phyloP scores from a whole-genome alignment of 2,888 invertebrate genomes.

The Drosophila vallismaia region DNA sequence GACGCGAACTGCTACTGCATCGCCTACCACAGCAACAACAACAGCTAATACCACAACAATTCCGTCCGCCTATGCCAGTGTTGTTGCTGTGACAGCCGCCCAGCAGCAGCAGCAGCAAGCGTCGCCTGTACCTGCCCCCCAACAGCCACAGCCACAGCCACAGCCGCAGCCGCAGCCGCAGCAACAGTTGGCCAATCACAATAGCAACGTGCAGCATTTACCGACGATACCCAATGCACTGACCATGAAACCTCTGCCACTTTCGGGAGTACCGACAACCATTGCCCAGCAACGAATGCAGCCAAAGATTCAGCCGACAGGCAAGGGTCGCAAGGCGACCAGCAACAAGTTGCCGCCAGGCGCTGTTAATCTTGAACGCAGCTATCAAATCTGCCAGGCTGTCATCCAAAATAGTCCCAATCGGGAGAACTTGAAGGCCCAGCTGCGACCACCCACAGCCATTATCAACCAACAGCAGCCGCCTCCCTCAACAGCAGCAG shows the following conservation, averaged over 20 bases:
- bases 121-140: conserved; percentile 43
- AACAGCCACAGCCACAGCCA: conserved; percentile 29
- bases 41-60: conserved; percentile 59
- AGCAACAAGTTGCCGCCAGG: conserved; percentile 92
- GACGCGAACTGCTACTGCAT: conserved; percentile 68
- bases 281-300: conserved; percentile 83
- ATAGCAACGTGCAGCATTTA: conserved; percentile 48
- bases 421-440: conserved; percentile 92
- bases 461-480: conserved; percentile 84
- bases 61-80: conserved; percentile 77
- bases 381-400: conserved; percentile 96
- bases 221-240: conserved; percentile 68
- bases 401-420: conserved; percentile 97
- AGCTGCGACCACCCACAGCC: conserved; percentile 93
- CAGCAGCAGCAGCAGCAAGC: conserved; percentile 35
- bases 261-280: conserved; percentile 81
- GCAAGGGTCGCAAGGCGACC: conserved; percentile 84
- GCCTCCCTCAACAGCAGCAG: conserved; percentile 14
- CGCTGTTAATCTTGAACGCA: conserved; percentile 95
- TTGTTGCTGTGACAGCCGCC: conserved; percentile 53
- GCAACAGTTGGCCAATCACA: conserved; percentile 54
- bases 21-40: conserved; percentile 67
- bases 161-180: conserved; percentile 17
- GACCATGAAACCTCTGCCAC: conserved; percentile 80
- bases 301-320: conserved; percentile 77